phyloP scores from a whole-genome alignment of 2,888 invertebrate species.

The Cantharis rustica region DNA sequence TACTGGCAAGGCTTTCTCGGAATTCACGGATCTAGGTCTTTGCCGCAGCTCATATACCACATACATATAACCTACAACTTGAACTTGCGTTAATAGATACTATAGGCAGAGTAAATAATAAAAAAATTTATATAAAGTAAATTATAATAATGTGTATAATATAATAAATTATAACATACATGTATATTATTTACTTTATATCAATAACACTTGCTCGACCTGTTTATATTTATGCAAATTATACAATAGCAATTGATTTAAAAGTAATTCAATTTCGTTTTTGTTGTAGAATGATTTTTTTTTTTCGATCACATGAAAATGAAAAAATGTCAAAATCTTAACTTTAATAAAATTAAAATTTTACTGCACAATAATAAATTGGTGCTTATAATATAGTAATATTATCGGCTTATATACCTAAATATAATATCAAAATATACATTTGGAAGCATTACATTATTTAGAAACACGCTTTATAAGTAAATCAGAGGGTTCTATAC shows the following conservation, averaged over 20 bases:
- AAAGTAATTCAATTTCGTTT: not conserved
- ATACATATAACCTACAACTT: not conserved
- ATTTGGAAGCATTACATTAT: not conserved
- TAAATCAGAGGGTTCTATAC: constrained; percentile 37
- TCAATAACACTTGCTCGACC: not conserved
- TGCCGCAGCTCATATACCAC: too few species aligned
- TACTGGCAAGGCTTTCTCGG: too few species aligned
- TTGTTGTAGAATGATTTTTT: not conserved
- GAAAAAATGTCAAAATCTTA: not conserved
- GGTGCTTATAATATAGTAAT: constrained; percentile 12
- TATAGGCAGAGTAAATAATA: too few species aligned
- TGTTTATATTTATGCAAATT: not conserved
- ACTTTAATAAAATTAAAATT: constrained; percentile 3
- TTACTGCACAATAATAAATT: constrained; percentile 3
- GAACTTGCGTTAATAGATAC: not conserved
- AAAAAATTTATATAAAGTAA: too few species aligned
- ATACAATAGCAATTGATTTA: not conserved
- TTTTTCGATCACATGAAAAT: not conserved
- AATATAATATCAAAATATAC: not conserved
- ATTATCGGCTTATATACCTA: not conserved
- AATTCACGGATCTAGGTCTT: too few species aligned
- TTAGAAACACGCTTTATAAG: constrained; percentile 18
- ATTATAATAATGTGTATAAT: too few species aligned
- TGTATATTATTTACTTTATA: not conserved
- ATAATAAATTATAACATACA: too few species aligned